Conservation (phyloP, 2,113 vertebrate species). For the Asarcornis scutulata region DNA sequence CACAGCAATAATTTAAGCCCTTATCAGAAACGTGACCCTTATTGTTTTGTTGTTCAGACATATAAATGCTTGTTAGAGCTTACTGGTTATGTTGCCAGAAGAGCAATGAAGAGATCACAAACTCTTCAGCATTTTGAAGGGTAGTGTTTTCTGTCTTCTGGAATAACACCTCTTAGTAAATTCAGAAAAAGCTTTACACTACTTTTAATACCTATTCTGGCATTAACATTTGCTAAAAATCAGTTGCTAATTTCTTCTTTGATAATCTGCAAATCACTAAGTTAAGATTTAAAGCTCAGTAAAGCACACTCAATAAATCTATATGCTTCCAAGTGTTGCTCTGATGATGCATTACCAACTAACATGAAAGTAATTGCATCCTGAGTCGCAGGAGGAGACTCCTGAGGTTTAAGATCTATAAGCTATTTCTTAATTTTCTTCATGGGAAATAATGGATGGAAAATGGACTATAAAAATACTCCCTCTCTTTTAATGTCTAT, state of each 20-base stretch:
- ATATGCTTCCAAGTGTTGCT: neutral
- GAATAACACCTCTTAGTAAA: neutral
- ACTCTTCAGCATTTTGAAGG: neutral
- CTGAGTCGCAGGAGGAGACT: slow-evolving; percentile 16
- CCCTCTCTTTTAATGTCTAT: neutral
- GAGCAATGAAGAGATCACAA: neutral
- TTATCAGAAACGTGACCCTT: neutral
- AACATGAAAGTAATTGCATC: slow-evolving; percentile 48
- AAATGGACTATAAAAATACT: slow-evolving; percentile 24
- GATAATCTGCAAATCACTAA: neutral
- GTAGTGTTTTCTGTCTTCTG: slow-evolving; percentile 17
- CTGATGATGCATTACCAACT: slow-evolving; percentile 9
- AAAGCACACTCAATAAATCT: slow-evolving; percentile 2
- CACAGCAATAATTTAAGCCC: neutral
- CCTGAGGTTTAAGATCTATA: slow-evolving; percentile 44
- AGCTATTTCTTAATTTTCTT: slow-evolving; percentile 47
- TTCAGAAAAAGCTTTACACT: neutral
- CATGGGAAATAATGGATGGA: neutral
- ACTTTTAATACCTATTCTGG: neutral
- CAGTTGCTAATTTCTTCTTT: neutral
- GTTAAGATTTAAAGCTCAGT: slow-evolving; percentile 13
- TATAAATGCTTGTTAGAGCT: neutral
- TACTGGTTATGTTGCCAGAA: neutral
- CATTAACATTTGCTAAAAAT: neutral
- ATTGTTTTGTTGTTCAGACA: neutral